A percentile compares a stretch with the other conserved stretches of the same genome.
phyloP scores from a whole-genome alignment of 2,888 invertebrate species.

The Aspidiotus destructor region DNA sequence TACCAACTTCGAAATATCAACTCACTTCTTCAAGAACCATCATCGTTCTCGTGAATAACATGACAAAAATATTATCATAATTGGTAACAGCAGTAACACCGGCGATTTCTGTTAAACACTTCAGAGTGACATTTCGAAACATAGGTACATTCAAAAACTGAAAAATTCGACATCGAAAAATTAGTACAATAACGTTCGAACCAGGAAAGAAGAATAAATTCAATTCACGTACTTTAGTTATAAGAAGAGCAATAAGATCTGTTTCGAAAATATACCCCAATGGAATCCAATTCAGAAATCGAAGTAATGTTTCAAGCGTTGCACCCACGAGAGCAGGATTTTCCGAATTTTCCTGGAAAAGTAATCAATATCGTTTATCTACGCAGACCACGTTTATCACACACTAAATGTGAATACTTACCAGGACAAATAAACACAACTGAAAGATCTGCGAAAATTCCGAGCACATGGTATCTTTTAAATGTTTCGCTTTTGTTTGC shows the following conservation, averaged over 20 bases:
- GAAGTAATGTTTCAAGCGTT: conserved; percentile 87
- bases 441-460: conserved; percentile 98
- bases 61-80: conserved; percentile 87
- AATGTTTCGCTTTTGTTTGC: conserved; percentile 96
- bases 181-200: neutral
- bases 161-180: conserved; percentile 37
- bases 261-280: conserved; percentile 99
- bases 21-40: conserved; percentile 65
- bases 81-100: conserved; percentile 69
- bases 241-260: conserved; percentile 83
- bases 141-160: conserved; percentile 92
- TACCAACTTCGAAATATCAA: neutral
- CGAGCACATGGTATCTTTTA: conserved; percentile 98
- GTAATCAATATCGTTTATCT: conserved; percentile 23
- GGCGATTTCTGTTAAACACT: conserved; percentile 97
- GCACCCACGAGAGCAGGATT: conserved; percentile 92
- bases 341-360: conserved; percentile 75
- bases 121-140: conserved; percentile 95
- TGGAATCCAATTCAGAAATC: conserved; percentile 99
- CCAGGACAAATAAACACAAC: conserved; percentile 92
- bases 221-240: conserved; percentile 56
- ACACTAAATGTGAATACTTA: conserved; percentile 39
- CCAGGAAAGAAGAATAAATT: too few relatives aligned
- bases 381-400: neutral
- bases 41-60: conserved; percentile 85